Evolutionary conservation across 2,888 invertebrate species (phyloP).

Genomic region (Epistrophe grossulariae): DNA sequence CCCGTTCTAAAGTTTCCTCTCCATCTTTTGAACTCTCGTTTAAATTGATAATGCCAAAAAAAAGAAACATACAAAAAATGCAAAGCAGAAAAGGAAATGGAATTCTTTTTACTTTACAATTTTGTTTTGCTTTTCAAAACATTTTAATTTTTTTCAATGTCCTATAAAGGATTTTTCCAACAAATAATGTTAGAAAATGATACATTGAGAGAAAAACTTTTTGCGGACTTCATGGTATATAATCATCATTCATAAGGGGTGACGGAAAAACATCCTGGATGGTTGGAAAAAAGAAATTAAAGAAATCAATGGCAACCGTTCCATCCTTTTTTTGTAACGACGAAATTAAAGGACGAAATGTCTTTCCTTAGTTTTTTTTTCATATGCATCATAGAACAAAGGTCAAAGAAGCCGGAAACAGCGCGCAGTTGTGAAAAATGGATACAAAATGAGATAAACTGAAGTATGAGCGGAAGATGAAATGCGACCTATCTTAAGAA

Average conservation of each 20-base stretch:
- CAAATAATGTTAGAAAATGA: constrained; percentile 42
- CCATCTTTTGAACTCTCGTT: constrained; percentile 27
- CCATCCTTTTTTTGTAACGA: constrained; percentile 31
- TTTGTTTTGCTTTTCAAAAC: constrained; percentile 55
- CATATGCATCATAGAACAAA: constrained; percentile 54
- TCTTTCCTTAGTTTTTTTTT: constrained; percentile 42
- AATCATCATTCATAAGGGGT: constrained; percentile 5
- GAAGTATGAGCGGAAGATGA: constrained; percentile 15
- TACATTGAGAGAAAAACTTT: constrained; percentile 7
- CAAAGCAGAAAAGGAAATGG: constrained; percentile 39
- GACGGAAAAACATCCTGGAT: constrained; percentile 16
- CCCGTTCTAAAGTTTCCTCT: constrained; percentile 47
- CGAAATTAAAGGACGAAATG: constrained; percentile 48
- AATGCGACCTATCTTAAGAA: constrained; percentile 14
- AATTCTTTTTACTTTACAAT: constrained; percentile 36
- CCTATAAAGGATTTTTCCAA: constrained; percentile 46
- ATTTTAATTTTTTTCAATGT: constrained; percentile 40
- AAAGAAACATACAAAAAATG: constrained; percentile 16
- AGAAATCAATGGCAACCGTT: constrained; percentile 60
- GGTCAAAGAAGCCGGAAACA: constrained; percentile 50
- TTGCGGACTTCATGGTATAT: background rate
- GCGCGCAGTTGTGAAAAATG: constrained; percentile 45
- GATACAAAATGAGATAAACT: constrained; percentile 32
- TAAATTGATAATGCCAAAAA: constrained; percentile 52
- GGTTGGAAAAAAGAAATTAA: constrained; percentile 46